phyloP scores from a whole-genome alignment of 2,888 invertebrate species.

The Alentia gelatinosa region DNA sequence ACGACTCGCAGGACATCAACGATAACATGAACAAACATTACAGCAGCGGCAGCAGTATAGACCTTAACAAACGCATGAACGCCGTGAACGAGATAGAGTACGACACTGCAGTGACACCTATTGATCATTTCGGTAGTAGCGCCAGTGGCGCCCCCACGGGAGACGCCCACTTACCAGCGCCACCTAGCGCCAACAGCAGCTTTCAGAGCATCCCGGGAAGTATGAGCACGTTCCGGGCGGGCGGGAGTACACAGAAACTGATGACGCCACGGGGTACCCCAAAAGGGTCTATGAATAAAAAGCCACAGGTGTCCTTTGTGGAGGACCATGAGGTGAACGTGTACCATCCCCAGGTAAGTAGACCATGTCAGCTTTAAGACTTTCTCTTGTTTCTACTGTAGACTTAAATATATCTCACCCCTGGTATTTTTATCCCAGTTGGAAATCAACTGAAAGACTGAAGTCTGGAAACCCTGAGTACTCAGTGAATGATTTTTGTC shows the following conservation, averaged over 20 bases:
- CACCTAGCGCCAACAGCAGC: not conserved
- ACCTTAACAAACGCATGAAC: conserved; percentile 42
- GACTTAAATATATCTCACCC: too few species aligned
- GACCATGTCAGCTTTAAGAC: too few species aligned
- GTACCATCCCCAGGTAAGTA: conserved; percentile 33
- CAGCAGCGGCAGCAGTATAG: conserved; percentile 32
- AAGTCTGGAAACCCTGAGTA: too few species aligned
- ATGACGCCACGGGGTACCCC: conserved; percentile 29
- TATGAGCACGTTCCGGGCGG: conserved; percentile 52
- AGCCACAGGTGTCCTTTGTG: conserved; percentile 37
- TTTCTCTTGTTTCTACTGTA: too few species aligned
- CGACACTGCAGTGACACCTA: conserved; percentile 48
- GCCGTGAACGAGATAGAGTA: conserved; percentile 53
- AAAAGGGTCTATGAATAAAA: not conserved
- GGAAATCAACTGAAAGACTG: too few species aligned
- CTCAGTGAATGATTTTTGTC: too few species aligned
- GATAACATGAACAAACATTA: conserved; percentile 36
- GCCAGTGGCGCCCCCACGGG: not conserved
- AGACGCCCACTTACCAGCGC: not conserved
- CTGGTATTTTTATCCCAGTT: too few species aligned
- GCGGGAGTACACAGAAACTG: conserved; percentile 49
- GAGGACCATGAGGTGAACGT: conserved; percentile 40
- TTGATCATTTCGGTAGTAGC: not conserved
- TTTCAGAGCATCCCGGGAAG: conserved; percentile 46
- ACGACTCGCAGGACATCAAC: conserved; percentile 33